Conservation (phyloP, 2,888 invertebrate genomes). For the Elaeidobius kamerunicus region DNA sequence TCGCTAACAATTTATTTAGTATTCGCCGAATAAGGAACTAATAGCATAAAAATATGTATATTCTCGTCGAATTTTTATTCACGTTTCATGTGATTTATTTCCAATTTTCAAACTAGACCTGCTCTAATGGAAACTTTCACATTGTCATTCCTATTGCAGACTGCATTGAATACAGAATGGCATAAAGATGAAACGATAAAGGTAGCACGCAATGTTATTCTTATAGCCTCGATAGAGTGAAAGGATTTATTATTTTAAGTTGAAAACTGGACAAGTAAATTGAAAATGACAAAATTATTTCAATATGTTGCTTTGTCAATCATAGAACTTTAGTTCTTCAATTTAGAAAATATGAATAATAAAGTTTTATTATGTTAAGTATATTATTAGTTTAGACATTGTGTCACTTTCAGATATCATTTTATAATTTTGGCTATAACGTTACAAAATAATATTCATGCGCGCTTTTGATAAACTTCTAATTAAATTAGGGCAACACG, state of each 20-base stretch:
- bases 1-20: too few relatives aligned
- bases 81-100: conserved; percentile 22
- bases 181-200: conserved; percentile 4
- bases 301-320: not conserved
- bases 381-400: too few relatives aligned
- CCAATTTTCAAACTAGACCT: conserved; percentile 19
- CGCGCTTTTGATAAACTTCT: too few relatives aligned
- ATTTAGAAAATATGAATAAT: too few relatives aligned
- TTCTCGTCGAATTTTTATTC: too few relatives aligned
- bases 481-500: not conserved
- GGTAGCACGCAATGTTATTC: conserved; percentile 7
- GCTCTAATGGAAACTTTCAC: conserved; percentile 18
- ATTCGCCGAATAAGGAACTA: too few relatives aligned
- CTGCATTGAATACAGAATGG: conserved; percentile 20
- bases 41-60: too few relatives aligned
- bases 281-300: not conserved
- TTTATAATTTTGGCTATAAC: too few relatives aligned
- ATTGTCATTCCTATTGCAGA: conserved; percentile 19
- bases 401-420: too few relatives aligned
- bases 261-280: not conserved
- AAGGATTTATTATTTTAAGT: conserved; percentile 8
- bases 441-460: too few relatives aligned
- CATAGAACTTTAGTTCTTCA: too few relatives aligned
- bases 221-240: not conserved
- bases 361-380: too few relatives aligned